Evolutionary conservation across 2,113 vertebrate genomes (phyloP), one percentile per base, ranked within the genome.

Genomic region (Ciconia maguari): DNA sequence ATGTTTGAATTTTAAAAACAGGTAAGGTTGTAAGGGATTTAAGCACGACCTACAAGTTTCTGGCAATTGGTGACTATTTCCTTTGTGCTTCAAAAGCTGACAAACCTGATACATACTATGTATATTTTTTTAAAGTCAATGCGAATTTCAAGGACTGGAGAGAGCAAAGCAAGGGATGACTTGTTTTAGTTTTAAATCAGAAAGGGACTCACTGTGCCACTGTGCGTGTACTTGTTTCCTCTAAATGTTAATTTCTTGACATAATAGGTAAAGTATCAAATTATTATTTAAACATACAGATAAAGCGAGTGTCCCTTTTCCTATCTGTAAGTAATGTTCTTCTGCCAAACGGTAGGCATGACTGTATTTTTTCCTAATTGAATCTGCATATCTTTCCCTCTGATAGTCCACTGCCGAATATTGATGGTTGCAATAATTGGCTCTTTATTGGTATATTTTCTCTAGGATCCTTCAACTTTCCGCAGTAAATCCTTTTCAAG

Each of bases 381-480:
- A 97, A 95, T 95, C 83, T 93, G 69, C 91, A 72, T 89, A 52
- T 94, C 71, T 95, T 91, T 75, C 44, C 60, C 81, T 80, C 78
- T 71, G 72, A n/a, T 92, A 71, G 83, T 44, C 76, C 80, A 57
- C 64, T 83, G 51, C 65, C 1, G 54, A 88, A 90, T 95, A 96
- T 66, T 92, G 93, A 91, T 93, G 89, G 77, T 16, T 42, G 69
- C 57, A 96, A 82, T 95, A 94, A 96, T 93, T 92, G 89, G 42
- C 57, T 93, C 52, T 97, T 97, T 94, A 86, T 92, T 93, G 89
- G 86, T 54, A 81, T 48, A 54, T 88, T 92, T 92, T 87, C 87
- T 64, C 55, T 30, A 46, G 19, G 36, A 83, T 70, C 54, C 93
- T 91, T 77, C 7, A 2, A 65, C 46, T 94, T 96, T 80, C 69